Evolutionary conservation across 1,140 invertebrate genomes (phyloP), one percentile per base, ranked within the genome.

Genomic region (Ceratosolen fusciceps): DNA sequence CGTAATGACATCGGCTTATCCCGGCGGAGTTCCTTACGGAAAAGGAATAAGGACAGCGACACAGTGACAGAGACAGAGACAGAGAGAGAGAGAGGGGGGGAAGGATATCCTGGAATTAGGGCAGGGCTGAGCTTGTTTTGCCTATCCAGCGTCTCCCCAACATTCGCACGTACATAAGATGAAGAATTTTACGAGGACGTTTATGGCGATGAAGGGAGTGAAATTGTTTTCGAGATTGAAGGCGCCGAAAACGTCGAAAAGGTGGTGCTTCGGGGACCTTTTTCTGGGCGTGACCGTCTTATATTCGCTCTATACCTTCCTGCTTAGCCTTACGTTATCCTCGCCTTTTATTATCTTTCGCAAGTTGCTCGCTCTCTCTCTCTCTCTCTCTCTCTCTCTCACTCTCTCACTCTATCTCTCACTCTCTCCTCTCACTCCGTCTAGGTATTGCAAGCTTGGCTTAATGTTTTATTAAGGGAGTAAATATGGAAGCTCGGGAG

Each of bases 1-100:
- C 39, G 34, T n/a, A n/a, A n/a, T 75, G 62, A 75, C n/a, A 65
- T 49, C n/a, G 26, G 26, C 58, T 75, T 52, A 65, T 62, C 37
- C 65, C 21, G 34, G 10, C n/a, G n/a, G n/a, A n/a, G n/a, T n/a
- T n/a, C n/a, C n/a, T n/a, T n/a, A n/a, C n/a, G n/a, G n/a, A n/a
- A n/a, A n/a, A n/a, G n/a, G n/a, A n/a, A n/a, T n/a, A n/a, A n/a
- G n/a, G n/a, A n/a, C n/a, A n/a, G 10, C 26, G 34, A 24, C 12
- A 1, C 14, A 2, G 58, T 34, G 26, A 62, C 7, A 62, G 58
- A 62, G 29, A n/a, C n/a, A n/a, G n/a, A n/a, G n/a, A n/a, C n/a
- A n/a, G n/a, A n/a, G n/a, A n/a, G n/a, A n/a, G n/a, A n/a, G n/a
- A n/a, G n/a, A n/a, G n/a, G n/a, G n/a, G n/a, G n/a, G n/a, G n/a